Evolutionary conservation across 2,797 vertebrate species (phyloP), one percentile per base, ranked within the genome.

Genomic region (Melanotaenia maccullochi): DNA sequence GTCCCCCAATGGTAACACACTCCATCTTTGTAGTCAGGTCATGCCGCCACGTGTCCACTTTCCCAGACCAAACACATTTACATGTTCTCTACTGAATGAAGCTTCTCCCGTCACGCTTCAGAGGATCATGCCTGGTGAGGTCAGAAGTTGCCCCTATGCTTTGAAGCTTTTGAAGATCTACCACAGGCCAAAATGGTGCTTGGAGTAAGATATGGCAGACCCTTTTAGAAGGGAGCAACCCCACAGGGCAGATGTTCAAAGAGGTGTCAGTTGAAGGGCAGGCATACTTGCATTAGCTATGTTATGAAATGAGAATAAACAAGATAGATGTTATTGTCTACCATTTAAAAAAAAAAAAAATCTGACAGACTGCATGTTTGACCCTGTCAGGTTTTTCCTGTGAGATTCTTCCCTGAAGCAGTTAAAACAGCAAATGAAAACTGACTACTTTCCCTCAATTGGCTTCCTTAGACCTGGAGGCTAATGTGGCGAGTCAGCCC

Each of bases 221-320:
- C 42, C 35, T 68, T 28, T 76, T 74, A 73, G 65, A 65, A 75
- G 64, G 22, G 56, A 73, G 71, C 44, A 82, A 63, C 73, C 85
- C 83, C 82, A 67, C 61, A 73, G 81, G 90, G 86, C 54, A 52
- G 65, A 28, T 78, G 84, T 90, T 92, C 87, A 92, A 91, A 92
- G 77, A 52, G 28, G 70, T 60, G 73, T 71, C 68, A 61, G 79
- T 32, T 38, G 84, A 75, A 59, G 55, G 70, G 32, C 60, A 65
- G 77, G 69, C 51, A 56, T 63, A 64, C 78, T 67, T 75, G 24
- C 36, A 68, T 69, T 18, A 54, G 3, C 66, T 9, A 63, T 62
- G 35, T 76, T 63, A 82, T 22, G 24, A 66, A 81, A 73, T 49
- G 16, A 49, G 30, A 36, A 63, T 40, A 73, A 68, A 74, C 47